Evolutionary conservation across 1,140 invertebrate species (phyloP), one percentile per base, ranked within the genome.

Genomic region (Brachionus asplanchnoidis): DNA sequence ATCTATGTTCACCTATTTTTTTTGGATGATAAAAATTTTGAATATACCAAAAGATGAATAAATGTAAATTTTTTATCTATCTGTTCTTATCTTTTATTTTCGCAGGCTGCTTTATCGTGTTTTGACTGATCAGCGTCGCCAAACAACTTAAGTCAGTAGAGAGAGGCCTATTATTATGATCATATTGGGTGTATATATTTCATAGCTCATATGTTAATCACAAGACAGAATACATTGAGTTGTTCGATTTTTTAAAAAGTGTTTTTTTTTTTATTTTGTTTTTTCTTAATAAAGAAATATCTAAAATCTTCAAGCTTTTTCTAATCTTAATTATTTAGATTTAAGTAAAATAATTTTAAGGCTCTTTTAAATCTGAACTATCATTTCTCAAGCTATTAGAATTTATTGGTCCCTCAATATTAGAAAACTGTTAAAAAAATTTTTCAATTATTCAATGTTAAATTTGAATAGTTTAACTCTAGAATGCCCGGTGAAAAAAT

Each of bases 21-120:
- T 73, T 73, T 73, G 68, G 68, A 73, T 73, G 68, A 73, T 73
- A 73, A 73, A 73, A 73, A 36, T 73, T 73, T 73, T 73, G 17
- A 73, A 60, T 60, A 73, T 40, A 73, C 1, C 5, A 73, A n/a
- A n/a, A 40, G 68, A 73, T 73, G 68, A 73, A 73, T 73, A 73
- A 73, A 73, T 73, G 68, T 73, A 73, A 73, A 73, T 73, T 73
- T 73, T 73, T 73, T 73, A 42, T 73, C 40, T 42, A 20, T 42
- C 40, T 42, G 28, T 73, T 73, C 36, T 40, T 42, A 42, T 42
- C 40, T 73, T 46, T 17, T 73, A 32, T 73, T 73, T 40, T 40
- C 40, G 9, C 3, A 68, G 66, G 66, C 32, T 53, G 32, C 17
- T 60, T 60, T 60, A 60, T 60, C 53, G 8, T 26, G 17, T 23